Base-by-base conservation (phyloP, 1,140 invertebrate genomes). In the Cotesia glomerata region DNA sequence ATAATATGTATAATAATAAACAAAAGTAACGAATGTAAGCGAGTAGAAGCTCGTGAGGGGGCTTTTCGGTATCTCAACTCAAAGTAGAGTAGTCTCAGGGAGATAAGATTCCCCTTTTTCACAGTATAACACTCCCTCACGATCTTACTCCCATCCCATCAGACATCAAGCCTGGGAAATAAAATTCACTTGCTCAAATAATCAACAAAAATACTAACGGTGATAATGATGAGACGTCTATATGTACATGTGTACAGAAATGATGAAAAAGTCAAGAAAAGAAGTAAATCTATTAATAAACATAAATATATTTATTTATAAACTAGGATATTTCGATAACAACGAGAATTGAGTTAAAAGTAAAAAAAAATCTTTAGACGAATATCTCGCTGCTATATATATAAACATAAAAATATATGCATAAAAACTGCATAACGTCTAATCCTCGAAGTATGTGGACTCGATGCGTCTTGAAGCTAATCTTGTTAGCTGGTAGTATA, bases 391-490 rank as follows among this genome's bases (percentile, higher is more conserved):
- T 39, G 11, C 11, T 8, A 7, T 39, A 39, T 8, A 5, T 58
- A 36, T 62, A 72, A 32, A 39, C 51, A 67, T 54, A 86, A 85
- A 83, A 39, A 83, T 45, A 36, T 62, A 72, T 49, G 56, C 62
- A 67, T 54, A 86, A 85, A 83, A 39, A 83, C 83, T 83, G 85
- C 85, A 86, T 84, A 80, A 61, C 59, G 45, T 84, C 79, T 85
- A 85, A 86, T 86, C 84, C 83, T 82, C 78, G 74, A 80, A 77
- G 79, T 86, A 86, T 84, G 84, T 80, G 81, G 80, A 84, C 81
- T 82, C 80, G 83, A 80, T 45, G 39, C 83, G 82, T 85, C 85
- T 86, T 86, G 83, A 79, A 51, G 82, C 83, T 86, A 86, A 86
- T 86, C 85, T 86, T 85, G 85, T 86, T 86, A 85, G 84, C 64